Evolutionary conservation across 2,888 invertebrate species (phyloP).

Genomic region (Trichopoda pennipes): DNA sequence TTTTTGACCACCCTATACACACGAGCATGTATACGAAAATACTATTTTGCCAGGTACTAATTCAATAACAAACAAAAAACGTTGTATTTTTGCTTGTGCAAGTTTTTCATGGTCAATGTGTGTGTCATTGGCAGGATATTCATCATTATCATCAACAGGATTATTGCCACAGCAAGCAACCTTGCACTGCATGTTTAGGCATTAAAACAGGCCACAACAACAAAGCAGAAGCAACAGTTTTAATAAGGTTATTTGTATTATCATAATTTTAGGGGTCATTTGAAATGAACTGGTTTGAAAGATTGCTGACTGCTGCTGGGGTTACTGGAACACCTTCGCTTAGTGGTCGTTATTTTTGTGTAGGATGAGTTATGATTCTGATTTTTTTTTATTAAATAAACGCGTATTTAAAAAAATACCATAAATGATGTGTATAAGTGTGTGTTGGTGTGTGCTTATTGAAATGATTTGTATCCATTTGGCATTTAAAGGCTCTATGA

Average conservation of each 20-base stretch:
- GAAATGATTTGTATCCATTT: too few relatives aligned
- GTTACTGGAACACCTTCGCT: conserved; percentile 13
- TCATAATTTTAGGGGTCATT: conserved; percentile 28
- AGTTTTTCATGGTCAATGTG: conserved; percentile 27
- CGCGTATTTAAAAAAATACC: background rate
- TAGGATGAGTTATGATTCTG: conserved; percentile 8
- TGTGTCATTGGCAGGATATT: conserved; percentile 48
- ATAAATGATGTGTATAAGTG: background rate
- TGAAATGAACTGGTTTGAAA: conserved; percentile 14
- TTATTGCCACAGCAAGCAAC: background rate
- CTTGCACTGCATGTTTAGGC: conserved; percentile 1
- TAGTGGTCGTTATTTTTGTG: background rate
- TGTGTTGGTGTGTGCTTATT: too few relatives aligned
- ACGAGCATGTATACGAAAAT: background rate
- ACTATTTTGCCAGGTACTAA: background rate
- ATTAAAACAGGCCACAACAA: background rate
- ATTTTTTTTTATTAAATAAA: background rate
- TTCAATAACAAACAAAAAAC: conserved; percentile 9
- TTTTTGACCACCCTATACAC: too few relatives aligned
- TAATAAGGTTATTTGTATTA: conserved; percentile 24
- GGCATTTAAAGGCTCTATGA: too few relatives aligned
- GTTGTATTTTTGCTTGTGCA: conserved; percentile 5
- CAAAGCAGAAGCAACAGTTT: background rate
- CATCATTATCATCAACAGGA: background rate
- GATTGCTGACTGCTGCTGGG: conserved; percentile 13